Conservation (phyloP, 2,888 invertebrate genomes). For the Caenorhabditis panamensis region DNA sequence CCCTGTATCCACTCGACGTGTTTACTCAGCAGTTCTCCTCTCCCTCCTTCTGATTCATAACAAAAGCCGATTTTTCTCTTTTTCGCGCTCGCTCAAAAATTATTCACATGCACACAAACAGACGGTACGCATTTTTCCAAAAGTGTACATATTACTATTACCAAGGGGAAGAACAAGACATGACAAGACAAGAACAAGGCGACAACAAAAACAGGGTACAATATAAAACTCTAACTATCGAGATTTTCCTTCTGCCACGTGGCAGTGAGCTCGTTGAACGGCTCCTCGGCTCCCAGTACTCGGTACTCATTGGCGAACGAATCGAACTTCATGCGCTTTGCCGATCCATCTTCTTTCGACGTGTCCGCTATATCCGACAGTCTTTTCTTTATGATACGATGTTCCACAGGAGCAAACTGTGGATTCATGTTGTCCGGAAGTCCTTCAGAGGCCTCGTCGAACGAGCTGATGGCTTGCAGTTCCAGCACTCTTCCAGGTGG, state of each 20-base stretch:
- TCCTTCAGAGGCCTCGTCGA: background rate
- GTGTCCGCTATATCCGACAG: background rate
- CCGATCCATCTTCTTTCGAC: background rate
- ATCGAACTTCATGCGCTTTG: background rate
- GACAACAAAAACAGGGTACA: background rate
- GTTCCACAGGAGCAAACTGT: background rate
- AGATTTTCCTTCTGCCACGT: conserved; percentile 7
- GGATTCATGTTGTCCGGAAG: background rate
- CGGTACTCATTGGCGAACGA: conserved; percentile 16
- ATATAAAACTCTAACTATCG: background rate
- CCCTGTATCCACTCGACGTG: background rate
- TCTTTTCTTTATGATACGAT: background rate
- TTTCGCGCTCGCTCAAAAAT: background rate
- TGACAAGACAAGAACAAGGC: too few relatives aligned
- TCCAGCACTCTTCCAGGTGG: background rate
- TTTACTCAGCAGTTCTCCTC: background rate
- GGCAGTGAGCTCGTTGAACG: conserved; percentile 5
- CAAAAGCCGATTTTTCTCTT: background rate
- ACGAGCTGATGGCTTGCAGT: background rate
- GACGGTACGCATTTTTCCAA: too few relatives aligned
- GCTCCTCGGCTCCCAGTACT: conserved; percentile 3
- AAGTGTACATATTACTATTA: too few relatives aligned
- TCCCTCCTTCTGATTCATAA: background rate
- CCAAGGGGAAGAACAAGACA: too few relatives aligned
- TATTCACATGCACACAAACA: background rate